Evolutionary conservation across 2,888 invertebrate species (phyloP).

Genomic region (Iphiclides podalirius): DNA sequence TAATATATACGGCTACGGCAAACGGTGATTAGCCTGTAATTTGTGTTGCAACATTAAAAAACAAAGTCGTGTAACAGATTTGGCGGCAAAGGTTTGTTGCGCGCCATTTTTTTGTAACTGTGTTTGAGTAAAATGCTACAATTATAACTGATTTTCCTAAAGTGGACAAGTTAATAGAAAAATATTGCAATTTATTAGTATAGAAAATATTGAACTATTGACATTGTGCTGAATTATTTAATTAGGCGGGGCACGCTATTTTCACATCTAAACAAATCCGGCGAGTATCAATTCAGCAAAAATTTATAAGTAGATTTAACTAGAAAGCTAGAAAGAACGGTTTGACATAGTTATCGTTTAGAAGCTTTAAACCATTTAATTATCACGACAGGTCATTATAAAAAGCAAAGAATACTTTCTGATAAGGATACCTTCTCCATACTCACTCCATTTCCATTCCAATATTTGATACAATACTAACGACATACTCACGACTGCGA

Average conservation of each 20-base stretch:
- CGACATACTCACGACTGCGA: constrained; percentile 49
- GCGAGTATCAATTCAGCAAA: constrained; percentile 3
- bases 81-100: constrained; percentile 41
- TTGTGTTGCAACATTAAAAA: constrained; percentile 53
- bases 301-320: background rate
- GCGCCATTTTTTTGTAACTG: constrained; percentile 37
- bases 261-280: constrained; percentile 11
- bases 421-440: background rate
- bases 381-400: background rate
- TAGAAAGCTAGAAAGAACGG: background rate
- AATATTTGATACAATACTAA: constrained; percentile 40
- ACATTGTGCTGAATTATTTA: constrained; percentile 43
- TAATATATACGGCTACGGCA: constrained; percentile 51
- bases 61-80: constrained; percentile 22
- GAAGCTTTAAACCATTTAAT: constrained; percentile 4
- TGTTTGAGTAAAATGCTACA: constrained; percentile 36
- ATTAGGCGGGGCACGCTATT: constrained; percentile 31
- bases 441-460: constrained; percentile 6
- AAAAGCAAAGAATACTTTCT: background rate
- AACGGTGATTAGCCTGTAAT: constrained; percentile 48
- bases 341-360: background rate
- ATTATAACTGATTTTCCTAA: constrained; percentile 45
- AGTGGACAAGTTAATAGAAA: constrained; percentile 55
- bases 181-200: constrained; percentile 63
- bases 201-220: constrained; percentile 51